phyloP scores from a whole-genome alignment of 2,113 vertebrate genomes.

The Prochilodus magdalenae region DNA sequence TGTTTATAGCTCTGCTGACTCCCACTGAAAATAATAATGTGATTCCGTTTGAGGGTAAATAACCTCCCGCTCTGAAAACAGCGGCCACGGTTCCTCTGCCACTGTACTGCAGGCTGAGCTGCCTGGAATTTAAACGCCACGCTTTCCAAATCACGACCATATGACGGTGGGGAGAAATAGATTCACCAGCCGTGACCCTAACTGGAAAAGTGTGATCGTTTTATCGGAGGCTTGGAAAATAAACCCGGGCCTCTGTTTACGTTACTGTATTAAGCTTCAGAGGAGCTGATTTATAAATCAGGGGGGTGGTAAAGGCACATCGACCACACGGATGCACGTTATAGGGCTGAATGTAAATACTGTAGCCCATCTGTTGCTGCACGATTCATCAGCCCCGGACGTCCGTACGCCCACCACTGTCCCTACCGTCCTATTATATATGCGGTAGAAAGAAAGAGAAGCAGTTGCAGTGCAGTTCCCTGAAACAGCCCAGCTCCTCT shows the following conservation, averaged over 20 bases:
- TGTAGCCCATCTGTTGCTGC: neutral
- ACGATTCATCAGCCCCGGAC: no score
- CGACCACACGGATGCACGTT: no score
- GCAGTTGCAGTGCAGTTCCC: no score
- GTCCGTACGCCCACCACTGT: no score
- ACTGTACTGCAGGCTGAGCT: neutral
- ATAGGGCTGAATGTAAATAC: no score
- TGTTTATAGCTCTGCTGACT: conserved; percentile 32
- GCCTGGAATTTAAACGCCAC: neutral
- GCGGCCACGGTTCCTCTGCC: neutral
- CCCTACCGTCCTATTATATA: no score
- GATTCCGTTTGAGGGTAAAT: conserved; percentile 21
- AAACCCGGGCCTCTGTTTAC: neutral
- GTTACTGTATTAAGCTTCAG: neutral
- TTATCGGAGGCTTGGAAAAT: neutral
- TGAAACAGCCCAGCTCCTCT: no score
- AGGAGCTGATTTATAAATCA: neutral
- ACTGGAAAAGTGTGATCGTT: neutral
- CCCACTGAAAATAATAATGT: neutral
- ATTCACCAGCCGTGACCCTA: neutral
- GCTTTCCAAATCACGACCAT: neutral
- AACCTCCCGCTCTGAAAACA: conserved; percentile 22
- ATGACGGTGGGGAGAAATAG: neutral
- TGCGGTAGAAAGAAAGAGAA: no score
- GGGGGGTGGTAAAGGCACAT: no score